These are phyloP conservation scores for Eidolon dupreanum DNA, from an alignment of 2,797 vertebrate species.

Conservation along the genomic window DNA sequence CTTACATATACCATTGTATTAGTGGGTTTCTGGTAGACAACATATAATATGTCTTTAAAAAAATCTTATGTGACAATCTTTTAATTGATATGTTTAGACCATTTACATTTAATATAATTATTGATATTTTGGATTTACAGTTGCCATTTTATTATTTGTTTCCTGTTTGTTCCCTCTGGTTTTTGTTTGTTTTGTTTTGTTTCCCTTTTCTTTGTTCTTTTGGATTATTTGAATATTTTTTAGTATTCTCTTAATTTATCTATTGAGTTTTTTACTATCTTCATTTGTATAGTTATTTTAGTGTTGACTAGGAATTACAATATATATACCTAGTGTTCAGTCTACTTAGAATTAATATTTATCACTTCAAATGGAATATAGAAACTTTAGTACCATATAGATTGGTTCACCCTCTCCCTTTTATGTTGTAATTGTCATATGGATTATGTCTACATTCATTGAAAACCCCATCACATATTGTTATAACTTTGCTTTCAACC, in stretches of 20 bases:
- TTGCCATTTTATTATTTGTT: not conserved
- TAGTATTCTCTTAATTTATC: not conserved
- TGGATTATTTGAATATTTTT: not conserved
- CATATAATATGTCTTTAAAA: not conserved
- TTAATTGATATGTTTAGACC: not conserved
- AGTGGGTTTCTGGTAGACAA: not conserved
- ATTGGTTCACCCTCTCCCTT: not conserved
- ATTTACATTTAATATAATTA: conserved; percentile 23
- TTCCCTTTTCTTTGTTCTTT: not conserved
- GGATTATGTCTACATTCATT: not conserved
- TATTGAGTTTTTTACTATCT: not conserved
- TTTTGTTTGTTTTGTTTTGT: not conserved
- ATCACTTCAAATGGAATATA: not conserved
- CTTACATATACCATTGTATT: not conserved
- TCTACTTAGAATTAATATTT: conserved; percentile 4
- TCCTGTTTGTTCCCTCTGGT: not conserved
- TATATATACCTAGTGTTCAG: not conserved
- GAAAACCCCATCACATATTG: not conserved
- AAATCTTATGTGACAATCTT: not conserved
- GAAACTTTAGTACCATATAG: not conserved
- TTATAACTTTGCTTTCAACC: conserved; percentile 26
- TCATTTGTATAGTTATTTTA: not conserved
- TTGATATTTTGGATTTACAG: not conserved
- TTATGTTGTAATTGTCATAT: not conserved
- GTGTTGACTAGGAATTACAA: not conserved